Conservation (phyloP, 2,113 vertebrate genomes). For the Chiloscyllium plagiosum region DNA sequence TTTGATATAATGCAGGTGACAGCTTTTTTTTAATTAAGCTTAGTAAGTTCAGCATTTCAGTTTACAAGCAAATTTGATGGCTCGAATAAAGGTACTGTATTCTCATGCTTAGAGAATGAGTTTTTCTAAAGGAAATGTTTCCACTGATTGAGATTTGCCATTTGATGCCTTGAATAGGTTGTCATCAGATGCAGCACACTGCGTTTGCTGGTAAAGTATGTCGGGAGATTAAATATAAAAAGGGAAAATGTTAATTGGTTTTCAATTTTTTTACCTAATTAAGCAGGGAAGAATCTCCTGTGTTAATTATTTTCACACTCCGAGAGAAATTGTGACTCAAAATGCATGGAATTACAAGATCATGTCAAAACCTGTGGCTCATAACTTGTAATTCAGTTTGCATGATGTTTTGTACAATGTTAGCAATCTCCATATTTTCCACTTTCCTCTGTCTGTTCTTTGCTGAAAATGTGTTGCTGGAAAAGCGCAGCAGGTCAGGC, state of each 20-base stretch:
- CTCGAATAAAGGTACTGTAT: neutral
- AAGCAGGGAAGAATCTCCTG: neutral
- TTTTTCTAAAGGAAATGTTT: neutral
- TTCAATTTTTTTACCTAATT: neutral
- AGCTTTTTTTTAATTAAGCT: neutral
- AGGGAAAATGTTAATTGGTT: neutral
- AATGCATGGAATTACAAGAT: neutral
- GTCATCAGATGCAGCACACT: neutral
- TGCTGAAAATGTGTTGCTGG: too few species aligned
- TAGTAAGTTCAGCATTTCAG: neutral
- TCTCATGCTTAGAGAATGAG: neutral
- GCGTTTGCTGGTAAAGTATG: neutral
- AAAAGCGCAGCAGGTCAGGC: too few species aligned
- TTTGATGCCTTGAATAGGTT: neutral
- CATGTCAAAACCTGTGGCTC: neutral
- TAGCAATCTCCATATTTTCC: neutral
- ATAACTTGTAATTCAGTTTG: neutral
- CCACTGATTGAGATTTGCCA: neutral
- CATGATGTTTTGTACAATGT: neutral
- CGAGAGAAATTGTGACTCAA: neutral
- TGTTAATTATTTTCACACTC: neutral
- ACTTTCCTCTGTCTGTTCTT: neutral
- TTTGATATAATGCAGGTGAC: neutral
- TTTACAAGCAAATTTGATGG: neutral
- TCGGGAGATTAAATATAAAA: neutral